These are phyloP conservation scores for Calonectris borealis DNA, from an alignment of 2,113 vertebrate species.

Conservation along the genomic window DNA sequence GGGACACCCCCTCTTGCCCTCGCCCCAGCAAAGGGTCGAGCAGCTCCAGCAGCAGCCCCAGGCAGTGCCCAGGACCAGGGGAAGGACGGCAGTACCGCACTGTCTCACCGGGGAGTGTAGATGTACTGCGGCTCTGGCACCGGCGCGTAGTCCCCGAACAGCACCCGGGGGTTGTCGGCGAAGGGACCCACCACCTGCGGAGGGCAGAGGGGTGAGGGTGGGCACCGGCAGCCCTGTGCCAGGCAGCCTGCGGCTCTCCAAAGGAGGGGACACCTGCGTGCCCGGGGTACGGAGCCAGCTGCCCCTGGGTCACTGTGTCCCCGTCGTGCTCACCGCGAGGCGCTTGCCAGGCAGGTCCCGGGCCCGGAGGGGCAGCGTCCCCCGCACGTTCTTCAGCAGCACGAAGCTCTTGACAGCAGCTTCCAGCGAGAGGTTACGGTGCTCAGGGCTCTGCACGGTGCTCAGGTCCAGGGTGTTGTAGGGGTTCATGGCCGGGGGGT, in stretches of 20 bases:
- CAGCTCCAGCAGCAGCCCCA: background rate
- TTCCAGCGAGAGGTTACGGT: conserved; percentile 53
- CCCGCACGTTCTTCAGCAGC: conserved; percentile 58
- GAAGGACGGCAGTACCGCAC: fast-evolving
- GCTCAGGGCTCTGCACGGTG: conserved; percentile 43
- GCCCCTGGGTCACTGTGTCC: background rate
- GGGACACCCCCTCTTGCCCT: background rate
- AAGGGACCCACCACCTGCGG: conserved; percentile 67
- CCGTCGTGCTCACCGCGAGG: conserved; percentile 23
- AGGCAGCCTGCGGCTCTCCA: background rate
- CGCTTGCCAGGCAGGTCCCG: background rate
- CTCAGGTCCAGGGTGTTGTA: conserved; percentile 47
- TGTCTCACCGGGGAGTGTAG: conserved; percentile 65
- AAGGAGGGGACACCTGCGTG: background rate
- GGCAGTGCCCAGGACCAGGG: background rate
- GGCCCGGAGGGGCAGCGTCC: conserved; percentile 35
- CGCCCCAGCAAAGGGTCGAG: background rate
- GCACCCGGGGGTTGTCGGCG: conserved; percentile 35
- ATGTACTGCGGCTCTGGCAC: conserved; percentile 56
- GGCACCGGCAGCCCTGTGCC: background rate
- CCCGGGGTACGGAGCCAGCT: fast-evolving
- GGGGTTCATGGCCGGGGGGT: conserved; percentile 69
- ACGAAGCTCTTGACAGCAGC: conserved; percentile 70
- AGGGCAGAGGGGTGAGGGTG: background rate
- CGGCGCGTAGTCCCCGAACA: conserved; percentile 66